Percentiles rank a stretch among this genome's conserved stretches.
phyloP scores from a whole-genome alignment of 2,888 invertebrate genomes.

The Leptura quadrifasciata region DNA sequence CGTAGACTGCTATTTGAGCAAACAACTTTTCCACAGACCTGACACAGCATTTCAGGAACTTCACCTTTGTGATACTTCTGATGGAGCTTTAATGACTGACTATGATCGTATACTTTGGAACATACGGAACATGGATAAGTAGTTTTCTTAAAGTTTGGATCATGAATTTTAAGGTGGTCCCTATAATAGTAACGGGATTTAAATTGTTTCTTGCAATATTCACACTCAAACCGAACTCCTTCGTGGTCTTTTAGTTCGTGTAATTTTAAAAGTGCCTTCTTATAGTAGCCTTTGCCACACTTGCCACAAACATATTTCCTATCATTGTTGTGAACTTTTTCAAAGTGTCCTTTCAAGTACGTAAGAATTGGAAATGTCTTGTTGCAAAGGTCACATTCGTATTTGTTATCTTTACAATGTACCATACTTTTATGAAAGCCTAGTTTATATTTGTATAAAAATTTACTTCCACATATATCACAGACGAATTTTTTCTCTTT shows the following conservation, averaged over 20 bases:
- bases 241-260: conserved; percentile 61
- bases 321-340: conserved; percentile 74
- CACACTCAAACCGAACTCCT: conserved; percentile 57
- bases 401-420: conserved; percentile 45
- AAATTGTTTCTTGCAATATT: conserved; percentile 61
- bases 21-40: conserved; percentile 76
- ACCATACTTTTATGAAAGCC: conserved; percentile 74
- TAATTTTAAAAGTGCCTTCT: conserved; percentile 51
- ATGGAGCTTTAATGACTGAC: conserved; percentile 44
- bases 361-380: conserved; percentile 55
- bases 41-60: conserved; percentile 71
- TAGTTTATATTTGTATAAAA: conserved; percentile 73
- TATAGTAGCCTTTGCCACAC: conserved; percentile 61
- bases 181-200: conserved; percentile 59
- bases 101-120: conserved; percentile 43
- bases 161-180: conserved; percentile 56
- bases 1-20: conserved; percentile 74
- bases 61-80: conserved; percentile 47
- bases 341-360: conserved; percentile 54
- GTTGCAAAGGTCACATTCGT: conserved; percentile 56
- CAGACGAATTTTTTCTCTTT: conserved; percentile 56
- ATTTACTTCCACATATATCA: conserved; percentile 55
- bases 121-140: conserved; percentile 52
- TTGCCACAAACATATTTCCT: conserved; percentile 62
- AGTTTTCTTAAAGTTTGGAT: conserved; percentile 50